Conservation (phyloP, 2,113 vertebrate genomes). For the Bungarus multicinctus region DNA sequence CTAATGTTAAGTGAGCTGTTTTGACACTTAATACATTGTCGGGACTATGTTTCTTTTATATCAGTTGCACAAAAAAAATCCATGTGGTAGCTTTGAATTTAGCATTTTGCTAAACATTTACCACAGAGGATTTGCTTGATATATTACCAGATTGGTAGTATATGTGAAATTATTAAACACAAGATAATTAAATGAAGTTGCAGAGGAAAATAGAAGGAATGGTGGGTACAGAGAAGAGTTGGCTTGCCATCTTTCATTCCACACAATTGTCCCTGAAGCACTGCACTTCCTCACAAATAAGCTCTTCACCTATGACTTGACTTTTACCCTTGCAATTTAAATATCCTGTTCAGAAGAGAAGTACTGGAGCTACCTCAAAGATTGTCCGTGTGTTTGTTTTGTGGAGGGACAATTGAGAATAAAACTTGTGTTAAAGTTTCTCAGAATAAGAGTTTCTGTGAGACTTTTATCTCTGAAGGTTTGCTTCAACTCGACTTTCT, state of each 20-base stretch:
- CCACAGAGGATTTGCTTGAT: background rate
- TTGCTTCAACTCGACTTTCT: background rate
- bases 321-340: background rate
- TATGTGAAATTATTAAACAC: background rate
- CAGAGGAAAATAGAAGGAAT: background rate
- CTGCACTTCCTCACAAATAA: background rate
- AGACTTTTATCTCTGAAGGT: background rate
- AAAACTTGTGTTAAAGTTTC: background rate
- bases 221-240: background rate
- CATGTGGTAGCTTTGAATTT: background rate
- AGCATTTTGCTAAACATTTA: background rate
- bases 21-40: background rate
- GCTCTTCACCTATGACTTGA: background rate
- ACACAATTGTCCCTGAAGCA: background rate
- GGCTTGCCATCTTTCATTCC: background rate
- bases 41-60: constrained; percentile 3
- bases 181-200: background rate
- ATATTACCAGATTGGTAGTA: background rate
- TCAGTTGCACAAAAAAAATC: background rate
- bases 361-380: background rate
- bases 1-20: background rate
- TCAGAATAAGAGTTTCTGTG: background rate
- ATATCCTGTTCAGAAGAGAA: background rate
- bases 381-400: background rate
- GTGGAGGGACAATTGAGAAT: background rate